Percentiles rank a stretch among this genome's conserved stretches.
Evolutionary conservation across 2,113 vertebrate genomes (phyloP).

Genomic region (Pardalotus punctatus): DNA sequence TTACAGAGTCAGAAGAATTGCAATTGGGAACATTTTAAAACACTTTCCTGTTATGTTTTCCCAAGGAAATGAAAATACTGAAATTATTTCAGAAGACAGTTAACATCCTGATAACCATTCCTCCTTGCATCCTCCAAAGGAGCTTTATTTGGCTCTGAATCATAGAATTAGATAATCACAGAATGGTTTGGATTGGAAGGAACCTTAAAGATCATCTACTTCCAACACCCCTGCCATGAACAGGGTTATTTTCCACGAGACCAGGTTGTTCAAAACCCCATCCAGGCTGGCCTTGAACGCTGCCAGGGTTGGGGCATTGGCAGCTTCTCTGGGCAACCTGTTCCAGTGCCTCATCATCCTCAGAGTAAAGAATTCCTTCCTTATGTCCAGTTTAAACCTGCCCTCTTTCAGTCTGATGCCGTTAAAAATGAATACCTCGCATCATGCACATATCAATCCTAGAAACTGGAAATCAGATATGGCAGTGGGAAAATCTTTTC

Average conservation of each 20-base stretch:
- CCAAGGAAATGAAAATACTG: neutral
- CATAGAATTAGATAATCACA: neutral
- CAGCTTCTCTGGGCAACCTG: neutral
- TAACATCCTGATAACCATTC: neutral
- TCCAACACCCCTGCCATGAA: neutral
- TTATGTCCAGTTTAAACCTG: neutral
- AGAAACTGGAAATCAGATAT: neutral
- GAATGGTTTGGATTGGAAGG: neutral
- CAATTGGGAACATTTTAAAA: neutral
- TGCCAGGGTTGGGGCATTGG: neutral
- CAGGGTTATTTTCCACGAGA: neutral
- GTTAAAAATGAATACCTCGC: neutral
- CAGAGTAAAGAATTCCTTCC: neutral
- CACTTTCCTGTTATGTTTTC: neutral
- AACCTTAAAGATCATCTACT: neutral
- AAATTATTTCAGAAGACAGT: neutral
- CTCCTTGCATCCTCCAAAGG: neutral
- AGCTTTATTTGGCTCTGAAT: accelerated
- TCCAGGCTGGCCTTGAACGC: neutral
- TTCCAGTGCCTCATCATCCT: neutral
- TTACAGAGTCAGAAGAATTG: neutral
- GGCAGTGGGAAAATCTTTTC: neutral
- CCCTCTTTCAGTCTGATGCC: neutral
- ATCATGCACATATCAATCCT: accelerated
- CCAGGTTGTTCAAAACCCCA: neutral